phyloP scores from a whole-genome alignment of 2,888 invertebrate species.

The Drosophila affinis region DNA sequence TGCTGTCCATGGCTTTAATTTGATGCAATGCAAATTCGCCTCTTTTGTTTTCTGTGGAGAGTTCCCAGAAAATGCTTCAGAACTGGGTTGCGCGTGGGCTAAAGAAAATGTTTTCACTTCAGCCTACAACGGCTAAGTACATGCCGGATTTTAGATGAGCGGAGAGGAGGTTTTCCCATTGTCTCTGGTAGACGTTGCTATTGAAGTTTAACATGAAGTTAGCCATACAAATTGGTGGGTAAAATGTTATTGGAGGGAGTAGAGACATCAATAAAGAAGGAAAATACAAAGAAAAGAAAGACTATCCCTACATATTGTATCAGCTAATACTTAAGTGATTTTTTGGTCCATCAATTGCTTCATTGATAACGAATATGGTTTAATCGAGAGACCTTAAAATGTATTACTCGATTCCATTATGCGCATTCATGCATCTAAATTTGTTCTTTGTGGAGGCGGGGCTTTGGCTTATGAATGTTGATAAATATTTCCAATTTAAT shows the following conservation, averaged over 20 bases:
- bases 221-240: background rate
- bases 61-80: slow-evolving; percentile 34
- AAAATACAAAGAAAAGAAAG: no score
- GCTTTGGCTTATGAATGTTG: slow-evolving; percentile 60
- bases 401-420: background rate
- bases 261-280: no score
- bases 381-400: background rate
- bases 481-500: slow-evolving; percentile 77
- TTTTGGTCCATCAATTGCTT: no score
- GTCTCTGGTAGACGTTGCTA: background rate
- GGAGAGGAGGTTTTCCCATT: background rate
- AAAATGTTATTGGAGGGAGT: background rate
- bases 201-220: background rate
- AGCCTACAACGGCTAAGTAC: background rate
- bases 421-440: background rate
- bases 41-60: slow-evolving; percentile 21
- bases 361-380: background rate
- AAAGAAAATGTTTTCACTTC: slow-evolving; percentile 5
- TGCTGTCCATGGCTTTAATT: slow-evolving; percentile 50
- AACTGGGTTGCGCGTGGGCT: slow-evolving; percentile 36
- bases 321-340: no score
- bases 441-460: slow-evolving; percentile 22
- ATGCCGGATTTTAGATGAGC: background rate
- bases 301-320: no score
- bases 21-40: slow-evolving; percentile 32